Base-by-base conservation (phyloP, 2,888 invertebrate species). In the Andrena bucephala region DNA sequence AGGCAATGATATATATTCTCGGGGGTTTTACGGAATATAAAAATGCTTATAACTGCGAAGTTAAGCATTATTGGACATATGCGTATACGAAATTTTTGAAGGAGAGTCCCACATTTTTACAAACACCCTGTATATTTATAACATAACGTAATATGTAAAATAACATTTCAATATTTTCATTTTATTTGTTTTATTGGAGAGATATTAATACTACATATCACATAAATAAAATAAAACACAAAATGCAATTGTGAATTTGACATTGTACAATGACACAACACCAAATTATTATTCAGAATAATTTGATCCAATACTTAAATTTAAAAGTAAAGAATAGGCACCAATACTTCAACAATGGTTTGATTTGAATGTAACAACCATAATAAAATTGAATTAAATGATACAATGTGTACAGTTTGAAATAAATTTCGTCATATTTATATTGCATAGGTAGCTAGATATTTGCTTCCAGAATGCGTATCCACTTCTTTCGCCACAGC, bases 401-500 rank as follows among this genome's bases (percentile, higher is more conserved):
- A 60, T 77, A 65, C 5, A 33, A 66, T 4, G 42, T 42, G 60
- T 42, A 57, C 20, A 54, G 24, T 60, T 24, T 20, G 16, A n/a
- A 42, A 66, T 13, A 42, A 75, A 59, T 42, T 13, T 27, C 66
- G 42, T 65, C n/a, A 27, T 75, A 78, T 75, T 82, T 78, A 42
- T 29, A 75, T 33, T 60, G 42, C 31, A 65, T 67, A 76, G 24
- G 16, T 65, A 52, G 48, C 60, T 29, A 87, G 65, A 69, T 69
- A 65, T 33, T 42, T 78, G 92, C 94, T 94, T 90, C 97, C 97
- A 90, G 95, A 94, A 91, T 95, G 96, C 65, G 93, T 94, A 27
- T 95, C 92, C 36, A 97, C 96, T 81, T 95, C 95, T 52, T 95
- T 94, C 90, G 97, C 97, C 94, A 98, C 97, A 10, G 95, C 95